Evolutionary conservation across 2,888 invertebrate species (phyloP), one percentile per base, ranked within the genome.

Genomic region (Bibio marci): DNA sequence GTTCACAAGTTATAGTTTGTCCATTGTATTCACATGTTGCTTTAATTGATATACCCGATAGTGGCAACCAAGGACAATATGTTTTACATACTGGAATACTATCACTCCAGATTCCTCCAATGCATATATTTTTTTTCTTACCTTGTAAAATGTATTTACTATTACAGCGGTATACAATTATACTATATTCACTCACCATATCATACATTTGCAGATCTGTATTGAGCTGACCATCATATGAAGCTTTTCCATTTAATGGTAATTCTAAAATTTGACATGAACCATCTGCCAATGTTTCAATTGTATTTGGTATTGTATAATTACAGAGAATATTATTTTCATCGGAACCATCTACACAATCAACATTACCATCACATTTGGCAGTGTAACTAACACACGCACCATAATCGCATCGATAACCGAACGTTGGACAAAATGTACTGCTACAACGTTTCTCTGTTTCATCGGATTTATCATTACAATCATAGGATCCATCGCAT

Each of bases 341-440:
- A 45, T 55, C 54, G 1, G 52, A 54, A 14, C 48, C 50, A 45
- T 55, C 55, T 2, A 35, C 19, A 25, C 55, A 55, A 36, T 54
- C 49, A 2, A 22, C 35, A 3, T 36, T 14, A 6, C 45, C 45
- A 44, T 55, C 45, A 30, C 54, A 54, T 27, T 42, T 46, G 4
- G 44, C 44, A 4, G 32, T 30, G 1, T 42, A 45, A 3, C 35
- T 36, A 17, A 55, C 42, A 12, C 55, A 55, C 5, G 49, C 54
- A 6, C 55, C 55, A 41, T 54, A 53, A 6, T 48, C 50, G 34
- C 56, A 56, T 2, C 48, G 50, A 43, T 52, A 54, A 12, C 50
- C 62, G 46, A 64, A 67, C 0, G 52, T 43, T 0, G 65, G 64
- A 48, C 77, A 77, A 44, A 48, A 36, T 1, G 43, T 25, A n/a